Evolutionary conservation across 23 tunicate genomes (phyloP).

Genomic region (Styela clava): DNA sequence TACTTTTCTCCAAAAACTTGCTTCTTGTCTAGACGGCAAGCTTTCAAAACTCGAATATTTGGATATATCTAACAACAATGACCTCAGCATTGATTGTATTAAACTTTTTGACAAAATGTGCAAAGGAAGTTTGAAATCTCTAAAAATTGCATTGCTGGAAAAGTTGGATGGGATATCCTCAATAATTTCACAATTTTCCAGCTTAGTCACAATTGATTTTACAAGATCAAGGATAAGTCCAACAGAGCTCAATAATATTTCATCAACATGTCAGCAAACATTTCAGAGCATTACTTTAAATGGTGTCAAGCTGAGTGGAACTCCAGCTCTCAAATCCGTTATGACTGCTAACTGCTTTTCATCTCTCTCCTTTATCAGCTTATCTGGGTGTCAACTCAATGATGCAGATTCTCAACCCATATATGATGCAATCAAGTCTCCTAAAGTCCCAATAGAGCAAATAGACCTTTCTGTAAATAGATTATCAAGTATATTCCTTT

Average conservation of each 20-base stretch:
- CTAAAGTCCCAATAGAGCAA: background rate
- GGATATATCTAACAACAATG: slow-evolving; percentile 52
- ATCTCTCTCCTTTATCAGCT: slow-evolving; percentile 29
- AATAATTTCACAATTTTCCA: background rate
- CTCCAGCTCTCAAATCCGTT: slow-evolving; percentile 6
- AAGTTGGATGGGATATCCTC: background rate
- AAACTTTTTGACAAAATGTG: slow-evolving; percentile 25
- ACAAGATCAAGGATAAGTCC: background rate
- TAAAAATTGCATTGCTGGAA: background rate
- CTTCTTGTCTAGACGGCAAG: slow-evolving; percentile 5
- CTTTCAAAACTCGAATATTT: slow-evolving; percentile 29
- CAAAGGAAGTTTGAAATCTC: background rate
- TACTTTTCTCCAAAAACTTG: slow-evolving; percentile 18
- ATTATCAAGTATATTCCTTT: slow-evolving; percentile 18
- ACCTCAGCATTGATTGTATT: slow-evolving; percentile 30
- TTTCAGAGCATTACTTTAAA: slow-evolving; percentile 15
- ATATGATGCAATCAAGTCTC: slow-evolving; percentile 1
- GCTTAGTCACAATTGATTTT: background rate
- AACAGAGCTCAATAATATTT: background rate
- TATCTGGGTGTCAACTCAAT: slow-evolving; percentile 56
- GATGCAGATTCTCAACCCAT: slow-evolving; percentile 50
- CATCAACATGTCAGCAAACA: background rate
- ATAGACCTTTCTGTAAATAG: slow-evolving; percentile 66
- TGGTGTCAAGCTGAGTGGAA: slow-evolving; percentile 57
- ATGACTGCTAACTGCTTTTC: background rate